Conservation (phyloP, 2,797 vertebrate genomes). For the Graptemys geographica region DNA sequence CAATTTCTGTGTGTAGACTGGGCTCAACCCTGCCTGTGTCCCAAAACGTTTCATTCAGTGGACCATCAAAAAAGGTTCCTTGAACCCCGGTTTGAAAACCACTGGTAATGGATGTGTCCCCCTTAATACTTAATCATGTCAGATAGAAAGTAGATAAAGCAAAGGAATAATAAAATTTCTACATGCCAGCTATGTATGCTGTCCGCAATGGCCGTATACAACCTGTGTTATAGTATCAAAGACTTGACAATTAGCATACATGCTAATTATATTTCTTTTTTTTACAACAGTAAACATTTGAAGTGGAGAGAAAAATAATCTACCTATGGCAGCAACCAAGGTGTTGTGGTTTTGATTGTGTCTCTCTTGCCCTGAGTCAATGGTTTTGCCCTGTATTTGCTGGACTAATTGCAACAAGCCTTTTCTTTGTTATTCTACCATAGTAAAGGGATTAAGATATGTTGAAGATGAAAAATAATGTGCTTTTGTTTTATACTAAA, state of each 20-base stretch:
- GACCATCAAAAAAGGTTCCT: background rate
- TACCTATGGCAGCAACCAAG: background rate
- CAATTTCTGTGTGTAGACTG: background rate
- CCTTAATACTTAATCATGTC: background rate
- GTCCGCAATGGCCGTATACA: background rate
- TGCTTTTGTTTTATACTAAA: background rate
- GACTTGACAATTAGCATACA: background rate
- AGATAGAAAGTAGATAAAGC: background rate
- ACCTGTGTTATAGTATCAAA: background rate
- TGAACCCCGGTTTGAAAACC: background rate
- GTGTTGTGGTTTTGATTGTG: background rate
- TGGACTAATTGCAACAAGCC: background rate
- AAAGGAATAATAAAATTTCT: background rate
- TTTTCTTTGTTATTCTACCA: background rate
- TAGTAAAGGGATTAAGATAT: background rate
- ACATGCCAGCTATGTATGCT: background rate
- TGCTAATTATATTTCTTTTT: background rate
- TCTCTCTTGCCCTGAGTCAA: background rate
- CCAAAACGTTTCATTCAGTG: background rate
- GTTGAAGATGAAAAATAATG: background rate
- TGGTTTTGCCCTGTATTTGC: background rate
- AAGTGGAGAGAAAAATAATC: background rate
- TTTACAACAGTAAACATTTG: background rate
- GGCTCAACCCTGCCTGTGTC: background rate
- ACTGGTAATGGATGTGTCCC: background rate